Evolutionary conservation across 2,888 invertebrate species (phyloP).

Genomic region (Dendrolimus pini): DNA sequence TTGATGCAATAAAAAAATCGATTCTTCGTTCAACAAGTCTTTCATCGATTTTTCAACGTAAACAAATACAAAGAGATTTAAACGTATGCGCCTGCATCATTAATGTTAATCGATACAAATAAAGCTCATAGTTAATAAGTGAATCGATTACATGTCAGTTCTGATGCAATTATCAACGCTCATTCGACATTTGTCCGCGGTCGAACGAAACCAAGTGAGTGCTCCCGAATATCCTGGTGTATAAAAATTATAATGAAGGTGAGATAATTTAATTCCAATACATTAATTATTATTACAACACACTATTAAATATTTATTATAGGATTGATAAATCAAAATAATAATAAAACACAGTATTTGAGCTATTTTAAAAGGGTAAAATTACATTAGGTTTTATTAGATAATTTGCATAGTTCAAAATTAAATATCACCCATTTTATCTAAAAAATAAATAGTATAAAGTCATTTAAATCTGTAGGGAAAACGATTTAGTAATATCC

Average conservation of each 20-base stretch:
- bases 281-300: neutral
- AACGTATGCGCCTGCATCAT: too few species aligned
- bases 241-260: neutral
- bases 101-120: neutral
- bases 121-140: neutral
- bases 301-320: neutral
- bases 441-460: too few species aligned
- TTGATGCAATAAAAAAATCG: too few species aligned
- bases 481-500: too few species aligned
- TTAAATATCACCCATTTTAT: too few species aligned
- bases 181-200: neutral
- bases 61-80: too few species aligned
- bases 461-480: too few species aligned
- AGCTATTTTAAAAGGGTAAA: neutral
- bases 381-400: neutral
- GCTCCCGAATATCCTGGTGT: neutral
- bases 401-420: too few species aligned
- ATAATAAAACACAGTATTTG: neutral
- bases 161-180: neutral
- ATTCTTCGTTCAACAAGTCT: too few species aligned
- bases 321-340: neutral
- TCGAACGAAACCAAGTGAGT: slow-evolving; percentile 1
- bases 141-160: neutral
- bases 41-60: too few species aligned
- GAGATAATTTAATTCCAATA: neutral